Evolutionary conservation across 2,113 vertebrate genomes (phyloP).

Genomic region (Phalacrocorax aristotelis): DNA sequence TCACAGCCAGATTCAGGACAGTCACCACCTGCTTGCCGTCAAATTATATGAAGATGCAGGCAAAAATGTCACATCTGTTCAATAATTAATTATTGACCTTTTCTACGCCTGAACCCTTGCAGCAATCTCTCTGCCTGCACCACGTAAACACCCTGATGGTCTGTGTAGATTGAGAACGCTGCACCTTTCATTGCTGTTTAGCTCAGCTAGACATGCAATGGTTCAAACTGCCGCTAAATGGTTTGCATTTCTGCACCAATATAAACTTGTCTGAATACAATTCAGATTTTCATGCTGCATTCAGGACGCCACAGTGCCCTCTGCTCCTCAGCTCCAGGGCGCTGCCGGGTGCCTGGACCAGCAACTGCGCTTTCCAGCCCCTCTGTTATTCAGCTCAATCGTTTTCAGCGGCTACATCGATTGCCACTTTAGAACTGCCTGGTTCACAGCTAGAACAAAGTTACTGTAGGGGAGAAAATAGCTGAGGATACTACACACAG

Average conservation of each 20-base stretch:
- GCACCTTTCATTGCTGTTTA: slow-evolving; percentile 22
- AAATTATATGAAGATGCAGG: slow-evolving; percentile 11
- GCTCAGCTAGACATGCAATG: not conserved
- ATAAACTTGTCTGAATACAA: not conserved
- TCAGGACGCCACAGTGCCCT: not conserved
- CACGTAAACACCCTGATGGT: not conserved
- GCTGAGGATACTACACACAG: not conserved
- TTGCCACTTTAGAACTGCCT: not conserved
- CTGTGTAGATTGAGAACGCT: not conserved
- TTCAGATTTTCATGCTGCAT: not conserved
- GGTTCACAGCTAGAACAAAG: not conserved
- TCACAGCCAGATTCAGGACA: slow-evolving; percentile 15
- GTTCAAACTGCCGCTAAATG: not conserved
- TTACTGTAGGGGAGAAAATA: not conserved
- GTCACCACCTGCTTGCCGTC: slow-evolving; percentile 16
- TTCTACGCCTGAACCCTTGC: not conserved
- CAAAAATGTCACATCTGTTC: slow-evolving; percentile 38
- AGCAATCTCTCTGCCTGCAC: slow-evolving; percentile 21
- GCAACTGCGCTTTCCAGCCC: not conserved
- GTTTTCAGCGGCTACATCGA: not conserved
- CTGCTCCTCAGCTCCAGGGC: fast-evolving
- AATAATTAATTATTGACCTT: slow-evolving; percentile 56
- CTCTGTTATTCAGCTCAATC: not conserved
- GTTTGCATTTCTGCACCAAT: not conserved
- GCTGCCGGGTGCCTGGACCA: not conserved